Base-by-base conservation (phyloP, 2,797 vertebrate genomes). In the Hippoglossus hippoglossus region DNA sequence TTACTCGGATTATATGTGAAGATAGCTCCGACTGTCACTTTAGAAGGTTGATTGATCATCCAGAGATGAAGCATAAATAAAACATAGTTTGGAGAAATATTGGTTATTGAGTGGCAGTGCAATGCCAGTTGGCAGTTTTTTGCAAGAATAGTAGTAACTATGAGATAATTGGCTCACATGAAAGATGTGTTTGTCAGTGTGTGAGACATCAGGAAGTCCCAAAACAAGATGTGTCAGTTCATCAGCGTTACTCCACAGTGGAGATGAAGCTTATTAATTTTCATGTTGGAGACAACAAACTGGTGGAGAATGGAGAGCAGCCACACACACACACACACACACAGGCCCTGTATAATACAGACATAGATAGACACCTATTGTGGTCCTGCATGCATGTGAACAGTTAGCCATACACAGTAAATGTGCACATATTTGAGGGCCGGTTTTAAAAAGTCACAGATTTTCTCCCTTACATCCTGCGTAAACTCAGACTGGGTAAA, bases 251-350 rank as follows among this genome's bases (percentile, higher is more conserved):
- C 41, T 18, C 5, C 16, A 51, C 56, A 44, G 52, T 19, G 80
- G 24, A 60, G 71, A 75, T 16, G 44, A 51, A 65, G 57, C 31
- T 51, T 70, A 71, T 67, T 67, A 28, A 24, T 71, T 44, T 72
- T 71, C 41, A 55, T 60, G 67, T 49, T 65, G 46, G 58, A 55
- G 59, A 70, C 22, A 2, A 64, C 22, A 63, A 84, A 73, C 64
- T 68, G 70, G 53, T 66, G n/a, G 39, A 83, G 78, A 62, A 25
- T 31, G 24, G 47, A 73, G 72, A 75, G 63, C 72, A 80, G 73
- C 10, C 74, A 44, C 28, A 77, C 57, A n/a, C 6, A 34, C 26
- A 60, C 26, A 16, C 15, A 18, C 18, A 15, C 11, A 25, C 22
- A 8, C 16, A 59, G 25, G 16, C 7, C 2, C 26, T 25, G 18